Conservation (phyloP, 1,140 invertebrate species). For the Trichomalopsis sarcophagae region DNA sequence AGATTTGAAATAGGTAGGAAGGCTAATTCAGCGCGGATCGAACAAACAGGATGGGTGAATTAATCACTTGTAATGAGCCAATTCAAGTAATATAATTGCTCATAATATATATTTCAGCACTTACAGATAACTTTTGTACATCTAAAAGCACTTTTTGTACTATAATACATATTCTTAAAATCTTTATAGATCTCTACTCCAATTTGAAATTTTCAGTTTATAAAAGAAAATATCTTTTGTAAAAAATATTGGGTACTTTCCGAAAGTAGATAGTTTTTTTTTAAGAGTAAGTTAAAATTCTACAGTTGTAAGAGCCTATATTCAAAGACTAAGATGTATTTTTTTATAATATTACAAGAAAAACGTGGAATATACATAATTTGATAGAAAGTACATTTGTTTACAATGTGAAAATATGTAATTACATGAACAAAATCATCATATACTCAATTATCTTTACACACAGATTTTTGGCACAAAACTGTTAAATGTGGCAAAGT, state of each 20-base stretch:
- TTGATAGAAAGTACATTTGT: slow-evolving; percentile 42
- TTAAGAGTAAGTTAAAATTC: slow-evolving; percentile 36
- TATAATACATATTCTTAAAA: slow-evolving; percentile 52
- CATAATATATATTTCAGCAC: slow-evolving; percentile 41
- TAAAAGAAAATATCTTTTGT: slow-evolving; percentile 43
- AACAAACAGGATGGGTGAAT: not conserved
- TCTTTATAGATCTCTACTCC: slow-evolving; percentile 40
- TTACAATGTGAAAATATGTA: slow-evolving; percentile 43
- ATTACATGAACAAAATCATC: slow-evolving; percentile 32
- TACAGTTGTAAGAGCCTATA: slow-evolving; percentile 43
- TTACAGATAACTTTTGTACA: slow-evolving; percentile 49
- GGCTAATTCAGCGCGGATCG: not conserved
- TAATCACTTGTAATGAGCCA: slow-evolving; percentile 16
- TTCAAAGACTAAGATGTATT: slow-evolving; percentile 27
- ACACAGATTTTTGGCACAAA: slow-evolving; percentile 45
- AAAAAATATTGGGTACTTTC: slow-evolving; percentile 46
- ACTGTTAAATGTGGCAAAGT: slow-evolving; percentile 27
- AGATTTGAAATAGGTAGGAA: not conserved
- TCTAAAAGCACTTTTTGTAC: slow-evolving; percentile 50
- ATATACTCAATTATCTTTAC: slow-evolving; percentile 29
- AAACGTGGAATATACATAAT: slow-evolving; percentile 41
- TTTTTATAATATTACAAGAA: slow-evolving; percentile 38
- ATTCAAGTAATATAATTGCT: slow-evolving; percentile 48
- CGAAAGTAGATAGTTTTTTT: slow-evolving; percentile 33
- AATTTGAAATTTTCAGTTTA: slow-evolving; percentile 41